These are phyloP conservation scores for Spea hammondii DNA, from an alignment of 2,797 vertebrate species.

Conservation along the genomic window DNA sequence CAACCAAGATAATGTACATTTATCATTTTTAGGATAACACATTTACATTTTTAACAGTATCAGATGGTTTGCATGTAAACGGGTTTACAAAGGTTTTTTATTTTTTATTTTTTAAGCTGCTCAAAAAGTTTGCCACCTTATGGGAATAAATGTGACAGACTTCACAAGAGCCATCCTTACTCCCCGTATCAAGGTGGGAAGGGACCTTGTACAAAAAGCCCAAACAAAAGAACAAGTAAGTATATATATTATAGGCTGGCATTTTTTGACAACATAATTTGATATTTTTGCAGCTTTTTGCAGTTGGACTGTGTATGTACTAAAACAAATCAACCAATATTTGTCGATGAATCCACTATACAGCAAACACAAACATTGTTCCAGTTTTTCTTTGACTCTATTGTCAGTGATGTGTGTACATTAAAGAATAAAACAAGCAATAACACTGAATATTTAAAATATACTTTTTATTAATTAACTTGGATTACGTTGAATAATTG, in stretches of 20 bases:
- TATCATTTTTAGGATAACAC: too few species aligned
- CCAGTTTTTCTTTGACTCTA: background rate
- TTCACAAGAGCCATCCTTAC: conserved; percentile 93
- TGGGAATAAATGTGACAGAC: conserved; percentile 95
- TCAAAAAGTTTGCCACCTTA: conserved; percentile 95
- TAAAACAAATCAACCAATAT: background rate
- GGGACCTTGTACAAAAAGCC: conserved; percentile 95
- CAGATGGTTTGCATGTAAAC: too few species aligned
- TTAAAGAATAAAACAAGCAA: too few species aligned
- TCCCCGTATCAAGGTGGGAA: conserved; percentile 94
- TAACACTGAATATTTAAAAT: too few species aligned
- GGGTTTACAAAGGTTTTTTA: too few species aligned
- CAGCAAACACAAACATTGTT: background rate
- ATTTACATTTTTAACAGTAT: too few species aligned
- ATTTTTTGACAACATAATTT: background rate
- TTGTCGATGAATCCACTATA: background rate
- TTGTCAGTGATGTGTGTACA: background rate
- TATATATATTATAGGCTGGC: background rate
- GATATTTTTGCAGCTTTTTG: too few species aligned
- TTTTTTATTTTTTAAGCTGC: conserved; percentile 81
- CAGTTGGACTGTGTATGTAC: too few species aligned
- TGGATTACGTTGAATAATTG: too few species aligned
- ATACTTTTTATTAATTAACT: too few species aligned
- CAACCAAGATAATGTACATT: too few species aligned
- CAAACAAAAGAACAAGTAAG: conserved; percentile 97